phyloP scores from a whole-genome alignment of 2,888 invertebrate species.

The Saturnia japonica region DNA sequence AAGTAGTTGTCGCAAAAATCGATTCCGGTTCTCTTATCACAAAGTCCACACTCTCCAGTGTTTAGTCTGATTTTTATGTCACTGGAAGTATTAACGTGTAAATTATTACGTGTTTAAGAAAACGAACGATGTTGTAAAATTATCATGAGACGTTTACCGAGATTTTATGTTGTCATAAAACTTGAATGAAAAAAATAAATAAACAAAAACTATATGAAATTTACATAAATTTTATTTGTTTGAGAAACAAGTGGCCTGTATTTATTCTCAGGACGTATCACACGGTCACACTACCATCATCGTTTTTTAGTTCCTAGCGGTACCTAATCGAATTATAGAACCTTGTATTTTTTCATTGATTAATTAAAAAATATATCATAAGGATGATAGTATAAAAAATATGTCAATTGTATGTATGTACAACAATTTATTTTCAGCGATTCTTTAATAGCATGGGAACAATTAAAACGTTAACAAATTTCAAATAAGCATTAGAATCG shows the following conservation, averaged over 20 bases:
- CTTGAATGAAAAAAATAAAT: constrained; percentile 12
- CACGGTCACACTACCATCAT: no score
- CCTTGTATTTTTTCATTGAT: background rate
- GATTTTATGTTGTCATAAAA: constrained; percentile 21
- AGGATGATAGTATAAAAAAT: no score
- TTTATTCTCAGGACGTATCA: no score
- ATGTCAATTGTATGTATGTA: no score
- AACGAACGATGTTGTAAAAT: constrained; percentile 52
- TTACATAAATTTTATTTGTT: background rate
- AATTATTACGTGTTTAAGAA: constrained; percentile 51
- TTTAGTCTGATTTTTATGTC: constrained; percentile 45
- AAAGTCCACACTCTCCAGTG: constrained; percentile 3
- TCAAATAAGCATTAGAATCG: background rate
- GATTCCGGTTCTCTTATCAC: constrained; percentile 13
- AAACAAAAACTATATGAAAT: constrained; percentile 12
- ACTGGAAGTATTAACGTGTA: constrained; percentile 49
- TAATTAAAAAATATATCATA: background rate
- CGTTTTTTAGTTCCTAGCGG: background rate
- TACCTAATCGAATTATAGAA: background rate
- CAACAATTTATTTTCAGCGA: background rate
- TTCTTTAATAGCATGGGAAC: no score
- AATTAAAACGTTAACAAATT: no score
- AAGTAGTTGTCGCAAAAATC: background rate
- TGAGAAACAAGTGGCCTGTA: background rate
- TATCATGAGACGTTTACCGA: constrained; percentile 26